Percentiles rank a stretch among this genome's conserved stretches.
These are phyloP conservation scores for Lepus townsendii DNA, from an alignment of 2,797 vertebrate genomes.

Conservation along the genomic window DNA sequence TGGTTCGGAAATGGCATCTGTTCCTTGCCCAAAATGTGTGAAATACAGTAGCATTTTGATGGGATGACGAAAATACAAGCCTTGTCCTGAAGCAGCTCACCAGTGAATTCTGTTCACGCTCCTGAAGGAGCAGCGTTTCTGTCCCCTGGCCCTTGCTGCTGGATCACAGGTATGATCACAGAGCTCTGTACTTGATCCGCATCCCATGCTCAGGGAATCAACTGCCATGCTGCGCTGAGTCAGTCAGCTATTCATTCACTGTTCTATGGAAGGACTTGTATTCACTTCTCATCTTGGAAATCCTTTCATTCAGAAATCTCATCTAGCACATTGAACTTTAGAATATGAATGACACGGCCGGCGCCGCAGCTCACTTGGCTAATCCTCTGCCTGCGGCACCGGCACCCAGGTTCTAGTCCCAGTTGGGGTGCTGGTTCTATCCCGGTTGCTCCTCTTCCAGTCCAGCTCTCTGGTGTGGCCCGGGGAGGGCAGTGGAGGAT, in stretches of 20 bases:
- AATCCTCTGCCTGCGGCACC: too few species aligned
- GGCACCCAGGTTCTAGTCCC: too few species aligned
- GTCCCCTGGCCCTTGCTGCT: not conserved
- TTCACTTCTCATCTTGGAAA: constrained; percentile 9
- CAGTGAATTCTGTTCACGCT: not conserved
- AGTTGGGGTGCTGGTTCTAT: too few species aligned
- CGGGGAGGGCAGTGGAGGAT: too few species aligned
- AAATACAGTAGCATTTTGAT: constrained; percentile 48
- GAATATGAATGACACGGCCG: not conserved
- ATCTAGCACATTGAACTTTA: constrained; percentile 14
- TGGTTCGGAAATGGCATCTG: constrained; percentile 26
- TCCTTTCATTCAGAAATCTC: constrained; percentile 51
- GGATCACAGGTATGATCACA: constrained; percentile 15
- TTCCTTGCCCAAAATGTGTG: not conserved
- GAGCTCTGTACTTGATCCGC: constrained; percentile 50
- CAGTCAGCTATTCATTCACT: constrained; percentile 51
- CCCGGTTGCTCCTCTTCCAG: too few species aligned
- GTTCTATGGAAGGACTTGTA: constrained; percentile 52
- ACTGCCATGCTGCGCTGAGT: constrained; percentile 49
- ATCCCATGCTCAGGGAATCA: constrained; percentile 23
- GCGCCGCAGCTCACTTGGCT: too few species aligned
- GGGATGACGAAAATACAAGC: not conserved
- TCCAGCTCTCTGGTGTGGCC: too few species aligned
- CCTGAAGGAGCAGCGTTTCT: constrained; percentile 30
- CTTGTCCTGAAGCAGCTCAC: not conserved